Conservation (phyloP, 2,888 invertebrate genomes). For the Caradrina kadenii region DNA sequence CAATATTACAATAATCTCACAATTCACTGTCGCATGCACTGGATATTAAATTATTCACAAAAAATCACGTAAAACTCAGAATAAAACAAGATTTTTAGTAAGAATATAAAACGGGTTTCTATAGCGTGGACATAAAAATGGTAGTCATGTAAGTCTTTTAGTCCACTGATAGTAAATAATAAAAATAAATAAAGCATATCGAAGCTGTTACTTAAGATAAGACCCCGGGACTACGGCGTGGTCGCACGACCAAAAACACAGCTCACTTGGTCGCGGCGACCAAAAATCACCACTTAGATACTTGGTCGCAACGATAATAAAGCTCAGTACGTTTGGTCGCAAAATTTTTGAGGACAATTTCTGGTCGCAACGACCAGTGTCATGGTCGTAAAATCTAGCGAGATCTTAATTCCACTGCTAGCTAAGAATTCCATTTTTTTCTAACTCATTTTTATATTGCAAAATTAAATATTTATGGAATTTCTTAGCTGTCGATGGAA, state of each 20-base stretch:
- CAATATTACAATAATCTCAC: conserved; percentile 43
- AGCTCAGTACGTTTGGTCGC: background rate
- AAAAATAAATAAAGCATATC: conserved; percentile 49
- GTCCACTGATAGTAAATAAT: conserved; percentile 42
- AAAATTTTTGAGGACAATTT: conserved; percentile 7
- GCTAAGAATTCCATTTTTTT: conserved; percentile 23
- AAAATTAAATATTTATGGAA: conserved; percentile 21
- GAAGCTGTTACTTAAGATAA: conserved; percentile 39
- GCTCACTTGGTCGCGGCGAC: background rate
- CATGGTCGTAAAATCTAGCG: conserved; percentile 36
- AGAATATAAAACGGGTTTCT: conserved; percentile 23
- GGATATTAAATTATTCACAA: conserved; percentile 46
- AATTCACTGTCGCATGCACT: conserved; percentile 41
- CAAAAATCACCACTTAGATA: background rate
- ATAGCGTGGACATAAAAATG: conserved; percentile 37
- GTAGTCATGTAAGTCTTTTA: conserved; percentile 40
- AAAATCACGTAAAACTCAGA: conserved; percentile 31
- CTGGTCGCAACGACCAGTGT: conserved; percentile 27
- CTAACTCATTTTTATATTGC: conserved; percentile 27
- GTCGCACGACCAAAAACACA: conserved; percentile 31
- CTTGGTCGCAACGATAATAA: conserved; percentile 8
- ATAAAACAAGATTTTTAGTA: conserved; percentile 42
- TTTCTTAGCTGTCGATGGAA: conserved; percentile 40
- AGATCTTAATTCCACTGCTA: conserved; percentile 41
- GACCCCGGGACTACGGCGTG: conserved; percentile 20